Evolutionary conservation across 2,113 vertebrate genomes (phyloP), one percentile per base, ranked within the genome.

Genomic region (Chrysochloris asiatica): DNA sequence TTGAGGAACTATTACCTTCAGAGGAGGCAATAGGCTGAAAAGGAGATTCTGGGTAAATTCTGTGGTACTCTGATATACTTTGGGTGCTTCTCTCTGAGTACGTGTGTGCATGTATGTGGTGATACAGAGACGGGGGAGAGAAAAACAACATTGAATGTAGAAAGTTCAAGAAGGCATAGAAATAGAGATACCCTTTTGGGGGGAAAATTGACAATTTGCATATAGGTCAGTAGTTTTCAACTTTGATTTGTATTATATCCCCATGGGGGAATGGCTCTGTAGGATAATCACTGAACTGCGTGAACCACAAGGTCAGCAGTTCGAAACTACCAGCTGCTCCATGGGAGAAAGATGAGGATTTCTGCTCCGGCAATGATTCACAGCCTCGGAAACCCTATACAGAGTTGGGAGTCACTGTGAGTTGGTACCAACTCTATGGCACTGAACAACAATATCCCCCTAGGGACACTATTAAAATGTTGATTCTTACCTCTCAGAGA

Each of bases 401-500:
- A n/a, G n/a, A n/a, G n/a, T n/a, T n/a, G n/a, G n/a, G n/a, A n/a
- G n/a, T n/a, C n/a, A n/a, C n/a, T n/a, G n/a, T n/a, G n/a, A n/a
- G n/a, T n/a, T n/a, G n/a, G n/a, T n/a, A n/a, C n/a, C n/a, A n/a
- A n/a, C n/a, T n/a, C n/a, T n/a, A n/a, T n/a, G n/a, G n/a, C n/a
- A n/a, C n/a, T n/a, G n/a, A n/a, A n/a, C n/a, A n/a, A n/a, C n/a
- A n/a, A n/a, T n/a, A n/a, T n/a, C n/a, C 24, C 17, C 50, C 56
- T 59, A 11, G 59, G 26, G 76, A 88, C 30, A 33, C 59, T 88
- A 45, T 79, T 89, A 91, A 92, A 95, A 56, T 83, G 48, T 76
- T 92, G 47, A 87, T 78, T 87, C 26, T 73, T 83, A 73, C 59
- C 19, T 83, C 45, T 92, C 83, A 67, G 45, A 91, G 43, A 90